These are phyloP conservation scores for Tapirus indicus DNA, from an alignment of 2,797 vertebrate genomes.

Conservation along the genomic window DNA sequence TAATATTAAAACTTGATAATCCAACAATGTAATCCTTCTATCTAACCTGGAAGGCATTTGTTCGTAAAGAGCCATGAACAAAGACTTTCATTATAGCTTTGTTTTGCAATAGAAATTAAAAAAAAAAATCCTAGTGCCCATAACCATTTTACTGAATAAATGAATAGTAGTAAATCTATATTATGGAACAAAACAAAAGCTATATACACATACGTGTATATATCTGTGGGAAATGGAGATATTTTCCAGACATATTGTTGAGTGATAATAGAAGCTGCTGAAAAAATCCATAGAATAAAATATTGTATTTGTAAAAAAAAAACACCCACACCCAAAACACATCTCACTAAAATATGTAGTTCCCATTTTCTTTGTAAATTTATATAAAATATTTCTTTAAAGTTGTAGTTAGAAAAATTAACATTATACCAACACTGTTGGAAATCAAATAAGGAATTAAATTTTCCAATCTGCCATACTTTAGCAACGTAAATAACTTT, in stretches of 20 bases:
- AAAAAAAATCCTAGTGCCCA: not conserved
- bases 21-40: not conserved
- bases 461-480: not conserved
- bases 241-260: slow-evolving; percentile 21
- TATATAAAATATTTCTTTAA: not conserved
- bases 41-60: not conserved
- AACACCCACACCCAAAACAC: slow-evolving; percentile 19
- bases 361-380: not conserved
- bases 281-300: not conserved
- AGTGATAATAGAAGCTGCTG: slow-evolving; percentile 22
- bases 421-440: not conserved
- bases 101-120: not conserved
- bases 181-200: not conserved
- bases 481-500: not conserved
- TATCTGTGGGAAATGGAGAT: not conserved
- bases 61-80: not conserved
- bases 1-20: not conserved
- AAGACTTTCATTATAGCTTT: not conserved
- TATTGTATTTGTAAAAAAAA: not conserved
- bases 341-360: not conserved
- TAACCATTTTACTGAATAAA: not conserved
- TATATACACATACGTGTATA: not conserved
- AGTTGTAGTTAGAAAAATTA: slow-evolving; percentile 31
- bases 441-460: slow-evolving; percentile 11
- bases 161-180: not conserved